Conservation (phyloP, 1,140 invertebrate genomes). For the Hermetia illucens region DNA sequence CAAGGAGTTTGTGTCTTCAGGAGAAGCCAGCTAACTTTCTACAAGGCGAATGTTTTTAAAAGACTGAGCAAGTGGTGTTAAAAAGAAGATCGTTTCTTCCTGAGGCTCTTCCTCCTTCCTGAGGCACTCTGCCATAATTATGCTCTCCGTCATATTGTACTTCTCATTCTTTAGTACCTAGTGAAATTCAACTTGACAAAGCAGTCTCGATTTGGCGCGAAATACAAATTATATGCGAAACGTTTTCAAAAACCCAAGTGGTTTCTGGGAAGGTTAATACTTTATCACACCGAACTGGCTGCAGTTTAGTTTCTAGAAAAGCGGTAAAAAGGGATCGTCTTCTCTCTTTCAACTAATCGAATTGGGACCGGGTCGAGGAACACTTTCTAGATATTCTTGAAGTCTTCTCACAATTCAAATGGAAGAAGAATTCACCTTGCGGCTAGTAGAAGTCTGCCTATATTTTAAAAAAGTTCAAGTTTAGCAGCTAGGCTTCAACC, state of each 20-base stretch:
- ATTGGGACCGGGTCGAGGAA: constrained; percentile 86
- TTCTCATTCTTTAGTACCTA: too few relatives aligned
- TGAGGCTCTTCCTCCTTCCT: too few relatives aligned
- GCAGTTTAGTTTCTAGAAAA: constrained; percentile 82
- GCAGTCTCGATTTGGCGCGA: too few relatives aligned
- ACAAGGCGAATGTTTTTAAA: too few relatives aligned
- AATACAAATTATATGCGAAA: constrained; percentile 89
- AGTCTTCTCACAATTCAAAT: constrained; percentile 39
- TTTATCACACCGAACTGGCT: constrained; percentile 87
- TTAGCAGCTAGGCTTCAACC: constrained; percentile 49
- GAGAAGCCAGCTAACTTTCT: too few relatives aligned
- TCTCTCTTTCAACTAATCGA: constrained; percentile 78
- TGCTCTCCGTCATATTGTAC: too few relatives aligned
- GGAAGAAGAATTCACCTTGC: constrained; percentile 49
- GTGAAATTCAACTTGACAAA: too few relatives aligned
- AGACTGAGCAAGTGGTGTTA: too few relatives aligned
- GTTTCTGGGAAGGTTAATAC: constrained; percentile 76
- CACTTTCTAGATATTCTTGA: constrained; percentile 75
- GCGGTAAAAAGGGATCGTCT: constrained; percentile 65
- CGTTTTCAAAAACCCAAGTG: constrained; percentile 64
- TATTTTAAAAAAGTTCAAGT: constrained; percentile 64
- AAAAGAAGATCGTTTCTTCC: too few relatives aligned
- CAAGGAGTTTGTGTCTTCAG: too few relatives aligned
- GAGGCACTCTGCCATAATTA: too few relatives aligned
- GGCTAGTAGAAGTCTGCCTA: constrained; percentile 86